Percentiles rank a stretch among this genome's conserved stretches.
These are phyloP conservation scores for Atherix ibis DNA, from an alignment of 2,888 invertebrate species.

Conservation along the genomic window DNA sequence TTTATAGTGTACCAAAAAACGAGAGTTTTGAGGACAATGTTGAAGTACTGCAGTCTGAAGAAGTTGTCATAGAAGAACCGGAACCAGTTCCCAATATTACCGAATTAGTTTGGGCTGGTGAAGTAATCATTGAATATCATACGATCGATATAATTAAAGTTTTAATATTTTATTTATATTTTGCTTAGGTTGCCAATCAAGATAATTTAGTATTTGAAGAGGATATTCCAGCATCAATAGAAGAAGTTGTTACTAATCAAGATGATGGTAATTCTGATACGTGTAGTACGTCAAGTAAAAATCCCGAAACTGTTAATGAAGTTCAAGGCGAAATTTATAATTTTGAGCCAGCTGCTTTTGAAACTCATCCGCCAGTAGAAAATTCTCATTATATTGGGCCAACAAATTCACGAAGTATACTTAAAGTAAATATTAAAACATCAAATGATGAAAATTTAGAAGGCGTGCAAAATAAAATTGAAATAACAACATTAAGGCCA, in stretches of 20 bases:
- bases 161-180: background rate
- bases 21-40: conserved; percentile 12
- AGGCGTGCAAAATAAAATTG: conserved; percentile 7
- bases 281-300: too few species aligned
- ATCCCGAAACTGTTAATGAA: background rate
- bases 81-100: conserved; percentile 8
- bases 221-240: conserved; percentile 39
- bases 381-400: conserved; percentile 10
- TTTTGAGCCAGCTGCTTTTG: conserved; percentile 9
- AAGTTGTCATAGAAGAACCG: conserved; percentile 13
- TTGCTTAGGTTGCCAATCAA: conserved; percentile 12
- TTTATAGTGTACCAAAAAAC: conserved; percentile 11
- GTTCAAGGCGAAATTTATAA: background rate
- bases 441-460: conserved; percentile 7
- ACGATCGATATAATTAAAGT: too few species aligned
- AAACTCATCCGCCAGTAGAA: conserved; percentile 9
- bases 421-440: conserved; percentile 11
- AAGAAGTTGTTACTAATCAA: conserved; percentile 17
- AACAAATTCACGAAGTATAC: conserved; percentile 10
- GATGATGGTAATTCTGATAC: too few species aligned
- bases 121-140: conserved; percentile 5
- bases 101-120: conserved; percentile 9
- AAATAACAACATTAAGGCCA: conserved; percentile 1
- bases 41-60: conserved; percentile 11
- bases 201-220: conserved; percentile 34